Evolutionary conservation across 2,113 vertebrate species (phyloP).

Genomic region (Azemiops feae): DNA sequence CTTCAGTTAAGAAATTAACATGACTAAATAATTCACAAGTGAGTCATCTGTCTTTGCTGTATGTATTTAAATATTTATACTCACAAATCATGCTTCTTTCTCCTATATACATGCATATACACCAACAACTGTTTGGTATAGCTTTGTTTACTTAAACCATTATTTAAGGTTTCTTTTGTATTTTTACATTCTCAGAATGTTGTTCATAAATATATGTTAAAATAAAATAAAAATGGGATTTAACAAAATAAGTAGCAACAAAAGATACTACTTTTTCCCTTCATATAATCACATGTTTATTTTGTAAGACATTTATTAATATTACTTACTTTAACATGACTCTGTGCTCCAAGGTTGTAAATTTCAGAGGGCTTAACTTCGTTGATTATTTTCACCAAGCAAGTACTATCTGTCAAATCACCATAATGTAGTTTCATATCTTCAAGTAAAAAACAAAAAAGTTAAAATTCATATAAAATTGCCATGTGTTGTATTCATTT

Average conservation of each 20-base stretch:
- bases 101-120: neutral
- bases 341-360: constrained; percentile 97
- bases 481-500: neutral
- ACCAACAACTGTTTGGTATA: neutral
- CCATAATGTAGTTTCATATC: constrained; percentile 98
- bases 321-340: constrained; percentile 90
- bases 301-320: neutral
- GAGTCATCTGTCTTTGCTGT: neutral
- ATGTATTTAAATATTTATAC: neutral
- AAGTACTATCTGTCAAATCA: constrained; percentile 96
- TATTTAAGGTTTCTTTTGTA: neutral
- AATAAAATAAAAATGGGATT: neutral
- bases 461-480: constrained; percentile 13
- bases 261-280: neutral
- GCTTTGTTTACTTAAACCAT: neutral
- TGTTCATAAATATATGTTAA: neutral
- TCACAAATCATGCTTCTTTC: neutral
- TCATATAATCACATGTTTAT: neutral
- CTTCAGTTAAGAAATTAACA: neutral
- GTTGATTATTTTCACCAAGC: constrained; percentile 98
- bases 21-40: neutral
- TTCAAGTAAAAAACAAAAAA: constrained; percentile 65
- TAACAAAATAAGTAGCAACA: neutral
- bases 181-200: neutral
- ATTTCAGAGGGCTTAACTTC: constrained; percentile 92